A percentile compares a stretch with the other conserved stretches of the same genome.
Conservation (phyloP, 2,888 invertebrate species). For the Eutolmus rufibarbis region DNA sequence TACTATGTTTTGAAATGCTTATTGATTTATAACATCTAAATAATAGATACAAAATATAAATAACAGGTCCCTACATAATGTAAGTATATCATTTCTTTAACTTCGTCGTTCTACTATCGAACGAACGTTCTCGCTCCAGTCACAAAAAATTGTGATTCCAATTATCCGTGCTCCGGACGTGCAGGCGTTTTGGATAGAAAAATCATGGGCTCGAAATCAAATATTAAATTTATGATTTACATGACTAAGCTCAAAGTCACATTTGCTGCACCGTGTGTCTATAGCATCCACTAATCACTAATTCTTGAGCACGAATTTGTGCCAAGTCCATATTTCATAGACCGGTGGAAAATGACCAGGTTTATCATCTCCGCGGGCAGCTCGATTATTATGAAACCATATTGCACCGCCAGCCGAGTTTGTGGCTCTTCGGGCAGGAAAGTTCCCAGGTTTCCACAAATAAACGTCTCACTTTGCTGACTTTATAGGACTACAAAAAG, state of each 20-base stretch:
- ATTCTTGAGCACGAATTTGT: neutral
- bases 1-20: no score
- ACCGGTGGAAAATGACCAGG: neutral
- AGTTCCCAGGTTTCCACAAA: neutral
- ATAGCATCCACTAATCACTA: neutral
- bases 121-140: no score
- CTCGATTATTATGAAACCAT: neutral
- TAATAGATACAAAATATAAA: no score
- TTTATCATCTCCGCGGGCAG: neutral
- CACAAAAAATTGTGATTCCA: no score
- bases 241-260: neutral
- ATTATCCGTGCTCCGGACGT: no score
- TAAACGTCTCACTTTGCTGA: neutral
- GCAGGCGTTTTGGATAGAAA: no score
- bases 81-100: no score
- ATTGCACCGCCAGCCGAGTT: neutral
- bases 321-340: neutral
- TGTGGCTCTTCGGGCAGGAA: neutral
- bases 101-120: no score
- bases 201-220: no score
- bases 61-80: no score
- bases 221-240: no score
- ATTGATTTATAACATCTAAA: no score
- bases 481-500: neutral
- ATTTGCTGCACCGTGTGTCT: neutral